phyloP scores from a whole-genome alignment of 2,888 invertebrate genomes.

The Salticus scenicus region DNA sequence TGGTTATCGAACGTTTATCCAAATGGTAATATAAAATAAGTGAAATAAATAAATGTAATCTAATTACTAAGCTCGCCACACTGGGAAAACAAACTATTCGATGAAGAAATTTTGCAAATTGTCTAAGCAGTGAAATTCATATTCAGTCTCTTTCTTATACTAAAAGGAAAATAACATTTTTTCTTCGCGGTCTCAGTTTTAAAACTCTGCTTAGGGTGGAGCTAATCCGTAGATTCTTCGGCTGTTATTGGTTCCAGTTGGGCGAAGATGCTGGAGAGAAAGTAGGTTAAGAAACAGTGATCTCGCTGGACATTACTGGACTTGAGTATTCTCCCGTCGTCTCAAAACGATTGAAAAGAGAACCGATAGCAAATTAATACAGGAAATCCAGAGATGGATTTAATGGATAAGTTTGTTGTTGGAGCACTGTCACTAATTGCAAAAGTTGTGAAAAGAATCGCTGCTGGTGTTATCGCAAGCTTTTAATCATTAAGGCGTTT shows the following conservation, averaged over 20 bases:
- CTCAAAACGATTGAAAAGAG: not conserved
- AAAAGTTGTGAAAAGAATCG: not conserved
- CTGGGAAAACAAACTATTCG: not conserved
- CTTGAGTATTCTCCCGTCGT: not conserved
- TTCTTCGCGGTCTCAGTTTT: slow-evolving; percentile 9
- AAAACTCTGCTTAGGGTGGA: slow-evolving; percentile 5
- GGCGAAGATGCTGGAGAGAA: not conserved
- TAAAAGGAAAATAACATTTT: not conserved
- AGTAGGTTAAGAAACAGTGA: slow-evolving; percentile 13
- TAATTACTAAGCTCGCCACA: not conserved
- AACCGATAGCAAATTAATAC: not conserved
- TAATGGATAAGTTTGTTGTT: not conserved
- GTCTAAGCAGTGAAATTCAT: not conserved
- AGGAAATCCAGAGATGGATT: not conserved
- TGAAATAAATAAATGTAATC: no score
- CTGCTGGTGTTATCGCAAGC: not conserved
- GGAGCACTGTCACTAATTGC: not conserved
- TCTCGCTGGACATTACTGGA: not conserved
- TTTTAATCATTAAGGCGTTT: not conserved
- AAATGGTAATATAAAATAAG: not conserved
- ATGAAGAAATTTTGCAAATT: not conserved
- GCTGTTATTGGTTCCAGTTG: slow-evolving; percentile 11
- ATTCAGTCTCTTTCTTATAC: not conserved
- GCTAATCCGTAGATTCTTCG: not conserved
- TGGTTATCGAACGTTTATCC: not conserved